These are phyloP conservation scores for Willisornis vidua DNA, from an alignment of 2,113 vertebrate genomes.

Conservation along the genomic window DNA sequence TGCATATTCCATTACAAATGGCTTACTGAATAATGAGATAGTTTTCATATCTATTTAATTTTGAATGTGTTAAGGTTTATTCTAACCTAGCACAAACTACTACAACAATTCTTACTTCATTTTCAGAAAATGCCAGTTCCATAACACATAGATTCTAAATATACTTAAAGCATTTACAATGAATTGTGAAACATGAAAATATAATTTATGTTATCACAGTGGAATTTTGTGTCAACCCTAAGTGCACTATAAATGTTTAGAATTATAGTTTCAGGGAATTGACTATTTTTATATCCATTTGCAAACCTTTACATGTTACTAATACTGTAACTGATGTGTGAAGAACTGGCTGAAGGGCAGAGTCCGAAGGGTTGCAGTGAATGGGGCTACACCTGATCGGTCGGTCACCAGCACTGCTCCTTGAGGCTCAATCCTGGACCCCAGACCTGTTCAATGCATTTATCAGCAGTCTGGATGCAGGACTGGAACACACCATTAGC, in stretches of 20 bases:
- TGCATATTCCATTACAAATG: slow-evolving; percentile 21
- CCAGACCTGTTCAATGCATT: neutral
- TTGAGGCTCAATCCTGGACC: neutral
- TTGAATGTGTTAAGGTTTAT: neutral
- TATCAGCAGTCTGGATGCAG: neutral
- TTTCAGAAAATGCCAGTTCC: neutral
- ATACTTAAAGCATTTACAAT: neutral
- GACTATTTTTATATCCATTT: neutral
- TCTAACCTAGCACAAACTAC: neutral
- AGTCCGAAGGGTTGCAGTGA: neutral
- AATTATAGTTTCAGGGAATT: neutral
- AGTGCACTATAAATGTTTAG: neutral
- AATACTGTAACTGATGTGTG: neutral
- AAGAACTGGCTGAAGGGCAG: neutral
- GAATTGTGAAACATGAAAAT: neutral
- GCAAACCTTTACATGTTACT: neutral
- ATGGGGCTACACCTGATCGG: neutral
- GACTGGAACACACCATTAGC: neutral
- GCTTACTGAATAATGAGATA: slow-evolving; percentile 3
- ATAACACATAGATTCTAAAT: neutral
- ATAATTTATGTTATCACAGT: neutral
- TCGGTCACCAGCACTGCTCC: fast-evolving
- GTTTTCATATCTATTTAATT: slow-evolving; percentile 32
- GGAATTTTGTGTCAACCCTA: neutral
- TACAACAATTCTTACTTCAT: neutral